Evolutionary conservation across 2,797 vertebrate genomes (phyloP), one percentile per base, ranked within the genome.

Genomic region (Emys orbicularis): DNA sequence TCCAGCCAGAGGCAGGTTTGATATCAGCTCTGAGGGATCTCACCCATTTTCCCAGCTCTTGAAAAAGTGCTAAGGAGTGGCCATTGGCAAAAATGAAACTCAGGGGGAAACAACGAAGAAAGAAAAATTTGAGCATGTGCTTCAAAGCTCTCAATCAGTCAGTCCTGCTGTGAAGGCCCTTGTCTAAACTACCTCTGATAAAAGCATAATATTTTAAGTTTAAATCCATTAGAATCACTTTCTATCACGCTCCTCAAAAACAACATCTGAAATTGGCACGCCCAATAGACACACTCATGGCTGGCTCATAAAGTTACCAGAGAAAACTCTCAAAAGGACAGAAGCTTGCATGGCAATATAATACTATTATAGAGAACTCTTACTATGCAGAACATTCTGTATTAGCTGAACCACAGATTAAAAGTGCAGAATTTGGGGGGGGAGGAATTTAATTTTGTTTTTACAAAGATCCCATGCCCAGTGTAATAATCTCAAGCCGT

Each of bases 1-100:
- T 11, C 57, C 84, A 90, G 57, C 31, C 57, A 83, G 79, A 72
- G 37, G 53, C 87, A 86, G 31, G 68, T 88, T 52, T 94, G 83
- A 95, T 79, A 91, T 47, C 8, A 87, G 49, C 57, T 76, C n/a
- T 21, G 41, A 94, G 83, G 89, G 91, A 93, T 92, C 16, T 52
- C 23, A 16, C 52, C 72, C 21, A 34, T 83, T 79, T 74, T 37
- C 41, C 50, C 31, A 79, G 25, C 37, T 52, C 56, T 90, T 84
- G 87, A 93, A 92, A 94, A 93, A 91, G 31, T 0, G 0, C 65
- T 59, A 41, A 81, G 68, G 47, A 87, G 16, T 2, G 12, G 8
- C 88, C 74, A 37, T 12, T 79, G 59, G 31, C 52, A 96, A 94
- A 93, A 94, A 88, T 1, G 5, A 79, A 96, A 89, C 29, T 65